These are phyloP conservation scores for Thymelicus sylvestris DNA, from an alignment of 2,888 invertebrate species.

Conservation along the genomic window DNA sequence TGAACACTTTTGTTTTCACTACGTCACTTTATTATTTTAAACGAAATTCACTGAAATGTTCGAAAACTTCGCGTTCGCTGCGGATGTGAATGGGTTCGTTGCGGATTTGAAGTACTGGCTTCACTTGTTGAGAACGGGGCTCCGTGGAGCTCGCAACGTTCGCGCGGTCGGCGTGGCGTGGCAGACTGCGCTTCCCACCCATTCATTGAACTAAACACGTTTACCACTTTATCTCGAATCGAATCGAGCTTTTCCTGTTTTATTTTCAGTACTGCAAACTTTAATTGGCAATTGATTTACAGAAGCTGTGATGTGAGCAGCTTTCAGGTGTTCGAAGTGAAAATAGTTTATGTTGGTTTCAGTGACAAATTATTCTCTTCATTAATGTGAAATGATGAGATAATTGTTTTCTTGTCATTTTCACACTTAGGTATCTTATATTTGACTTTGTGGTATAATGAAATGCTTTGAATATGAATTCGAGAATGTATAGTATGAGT, in stretches of 20 bases:
- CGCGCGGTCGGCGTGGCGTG: constrained; percentile 79
- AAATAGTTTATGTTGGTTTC: too few species aligned
- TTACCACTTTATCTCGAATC: constrained; percentile 60
- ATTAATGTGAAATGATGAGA: too few species aligned
- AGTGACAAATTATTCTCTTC: too few species aligned
- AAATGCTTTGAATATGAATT: not conserved
- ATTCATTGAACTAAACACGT: constrained; percentile 63
- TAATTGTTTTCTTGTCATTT: too few species aligned
- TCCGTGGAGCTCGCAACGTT: constrained; percentile 61
- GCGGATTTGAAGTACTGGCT: constrained; percentile 46
- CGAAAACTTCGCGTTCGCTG: constrained; percentile 43
- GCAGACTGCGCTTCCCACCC: constrained; percentile 79
- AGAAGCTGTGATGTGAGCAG: not conserved
- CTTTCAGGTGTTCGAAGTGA: too few species aligned
- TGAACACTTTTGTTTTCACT: constrained; percentile 26
- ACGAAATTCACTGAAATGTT: constrained; percentile 34
- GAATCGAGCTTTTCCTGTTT: constrained; percentile 24
- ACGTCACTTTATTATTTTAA: constrained; percentile 31
- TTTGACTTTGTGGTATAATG: not conserved
- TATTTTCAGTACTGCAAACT: constrained; percentile 2
- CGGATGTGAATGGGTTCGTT: constrained; percentile 41
- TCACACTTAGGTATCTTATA: not conserved
- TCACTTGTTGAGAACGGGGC: constrained; percentile 70
- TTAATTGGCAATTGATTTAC: constrained; percentile 6
- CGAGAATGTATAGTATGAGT: constrained; percentile 17